phyloP scores from a whole-genome alignment of 2,888 invertebrate species.

The Bembecia ichneumoniformis region DNA sequence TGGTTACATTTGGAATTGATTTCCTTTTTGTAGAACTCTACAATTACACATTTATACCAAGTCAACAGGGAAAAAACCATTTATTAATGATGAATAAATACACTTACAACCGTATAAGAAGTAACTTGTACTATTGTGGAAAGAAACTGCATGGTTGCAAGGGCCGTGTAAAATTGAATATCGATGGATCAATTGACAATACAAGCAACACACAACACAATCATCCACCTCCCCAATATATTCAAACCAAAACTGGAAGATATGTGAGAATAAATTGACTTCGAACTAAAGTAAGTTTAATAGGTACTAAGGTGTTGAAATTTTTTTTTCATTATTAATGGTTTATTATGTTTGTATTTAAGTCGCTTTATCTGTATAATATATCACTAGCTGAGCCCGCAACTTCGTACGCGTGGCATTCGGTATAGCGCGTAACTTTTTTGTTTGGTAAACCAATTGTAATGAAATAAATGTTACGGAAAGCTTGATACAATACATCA shows the following conservation, averaged over 20 bases:
- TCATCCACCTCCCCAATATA: not conserved
- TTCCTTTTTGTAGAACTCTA: not conserved
- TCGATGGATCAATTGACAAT: not conserved
- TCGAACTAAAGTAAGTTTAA: too few species aligned
- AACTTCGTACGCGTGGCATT: too few species aligned
- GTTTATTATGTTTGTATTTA: too few species aligned
- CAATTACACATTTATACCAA: not conserved
- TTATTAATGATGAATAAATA: not conserved
- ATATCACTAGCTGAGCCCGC: too few species aligned
- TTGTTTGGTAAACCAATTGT: too few species aligned
- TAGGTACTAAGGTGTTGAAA: too few species aligned
- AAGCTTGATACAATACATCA: too few species aligned
- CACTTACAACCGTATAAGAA: constrained; percentile 1
- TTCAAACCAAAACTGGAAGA: not conserved
- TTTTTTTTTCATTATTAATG: too few species aligned
- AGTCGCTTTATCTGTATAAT: too few species aligned
- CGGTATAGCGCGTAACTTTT: too few species aligned
- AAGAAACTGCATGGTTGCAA: constrained; percentile 1
- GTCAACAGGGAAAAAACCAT: not conserved
- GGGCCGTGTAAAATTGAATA: constrained; percentile 4
- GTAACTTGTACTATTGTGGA: constrained; percentile 1
- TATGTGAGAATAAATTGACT: not conserved
- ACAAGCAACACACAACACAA: not conserved
- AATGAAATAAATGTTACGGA: too few species aligned
- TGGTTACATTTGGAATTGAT: too few species aligned